phyloP scores from a whole-genome alignment of 2,888 invertebrate genomes.

The Nematopogon swammerdamellus region DNA sequence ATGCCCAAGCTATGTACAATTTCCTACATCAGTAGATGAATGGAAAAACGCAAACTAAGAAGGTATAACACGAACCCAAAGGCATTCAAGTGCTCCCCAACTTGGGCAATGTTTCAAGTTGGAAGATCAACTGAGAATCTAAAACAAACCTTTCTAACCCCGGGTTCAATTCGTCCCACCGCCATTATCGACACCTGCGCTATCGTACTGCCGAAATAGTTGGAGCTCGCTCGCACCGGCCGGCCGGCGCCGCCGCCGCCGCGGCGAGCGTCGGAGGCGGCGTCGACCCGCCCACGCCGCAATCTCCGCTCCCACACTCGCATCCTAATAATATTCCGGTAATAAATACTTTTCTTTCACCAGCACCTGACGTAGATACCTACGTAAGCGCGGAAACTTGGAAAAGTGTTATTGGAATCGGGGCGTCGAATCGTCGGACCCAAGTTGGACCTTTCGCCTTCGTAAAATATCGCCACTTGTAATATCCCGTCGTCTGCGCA shows the following conservation, averaged over 20 bases:
- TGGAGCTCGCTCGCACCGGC: not conserved
- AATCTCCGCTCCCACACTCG: slow-evolving; percentile 30
- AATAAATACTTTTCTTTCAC: slow-evolving; percentile 41
- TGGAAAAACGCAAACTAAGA: too few relatives aligned
- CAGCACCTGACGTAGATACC: slow-evolving; percentile 19
- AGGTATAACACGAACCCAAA: not conserved
- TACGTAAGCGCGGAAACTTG: slow-evolving; percentile 29
- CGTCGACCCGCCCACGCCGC: slow-evolving; percentile 14
- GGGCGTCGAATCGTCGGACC: slow-evolving; percentile 27
- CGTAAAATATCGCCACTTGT: too few relatives aligned
- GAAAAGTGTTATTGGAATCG: slow-evolving; percentile 36
- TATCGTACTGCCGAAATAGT: slow-evolving; percentile 7
- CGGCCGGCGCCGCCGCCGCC: not conserved
- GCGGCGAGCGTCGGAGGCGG: not conserved
- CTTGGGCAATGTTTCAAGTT: not conserved
- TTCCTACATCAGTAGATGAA: too few relatives aligned
- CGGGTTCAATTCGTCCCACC: slow-evolving; percentile 31
- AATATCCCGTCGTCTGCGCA: too few relatives aligned
- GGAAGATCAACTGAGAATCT: not conserved
- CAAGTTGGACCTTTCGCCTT: not conserved
- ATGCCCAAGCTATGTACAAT: too few relatives aligned
- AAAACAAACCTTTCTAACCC: slow-evolving; percentile 18
- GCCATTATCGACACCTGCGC: slow-evolving; percentile 47
- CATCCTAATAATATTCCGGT: slow-evolving; percentile 38
- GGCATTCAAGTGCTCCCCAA: not conserved